Conservation (phyloP, 2,113 vertebrate species). For the Platanista minor region DNA sequence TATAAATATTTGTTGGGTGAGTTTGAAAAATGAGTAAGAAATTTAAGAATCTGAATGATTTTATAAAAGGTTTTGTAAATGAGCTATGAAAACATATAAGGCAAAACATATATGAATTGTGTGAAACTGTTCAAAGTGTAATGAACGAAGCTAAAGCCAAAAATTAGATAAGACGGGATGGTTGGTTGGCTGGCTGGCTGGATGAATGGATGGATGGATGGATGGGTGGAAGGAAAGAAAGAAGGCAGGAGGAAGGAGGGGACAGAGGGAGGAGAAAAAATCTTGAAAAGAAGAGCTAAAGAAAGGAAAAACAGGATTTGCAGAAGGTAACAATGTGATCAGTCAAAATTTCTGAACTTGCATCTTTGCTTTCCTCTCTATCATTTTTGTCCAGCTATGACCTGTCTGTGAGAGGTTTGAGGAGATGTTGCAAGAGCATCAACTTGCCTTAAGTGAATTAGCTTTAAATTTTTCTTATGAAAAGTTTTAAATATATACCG, state of each 20-base stretch:
- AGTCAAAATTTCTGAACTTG: not conserved
- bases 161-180: not conserved
- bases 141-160: not conserved
- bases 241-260: not conserved
- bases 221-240: not conserved
- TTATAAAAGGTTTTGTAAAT: not conserved
- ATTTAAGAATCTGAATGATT: not conserved
- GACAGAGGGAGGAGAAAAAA: not conserved
- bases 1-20: not conserved
- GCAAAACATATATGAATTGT: not conserved
- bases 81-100: not conserved
- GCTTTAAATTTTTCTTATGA: not conserved
- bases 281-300: not conserved
- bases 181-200: not conserved
- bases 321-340: not conserved
- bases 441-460: not conserved
- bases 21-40: not conserved
- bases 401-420: not conserved
- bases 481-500: not conserved
- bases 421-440: not conserved
- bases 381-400: not conserved
- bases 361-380: not conserved
- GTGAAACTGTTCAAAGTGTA: not conserved
- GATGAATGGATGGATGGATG: not conserved
- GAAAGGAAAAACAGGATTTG: not conserved